Base-by-base conservation (phyloP, 2,797 vertebrate species). In the Poeciliopsis gracilis region DNA sequence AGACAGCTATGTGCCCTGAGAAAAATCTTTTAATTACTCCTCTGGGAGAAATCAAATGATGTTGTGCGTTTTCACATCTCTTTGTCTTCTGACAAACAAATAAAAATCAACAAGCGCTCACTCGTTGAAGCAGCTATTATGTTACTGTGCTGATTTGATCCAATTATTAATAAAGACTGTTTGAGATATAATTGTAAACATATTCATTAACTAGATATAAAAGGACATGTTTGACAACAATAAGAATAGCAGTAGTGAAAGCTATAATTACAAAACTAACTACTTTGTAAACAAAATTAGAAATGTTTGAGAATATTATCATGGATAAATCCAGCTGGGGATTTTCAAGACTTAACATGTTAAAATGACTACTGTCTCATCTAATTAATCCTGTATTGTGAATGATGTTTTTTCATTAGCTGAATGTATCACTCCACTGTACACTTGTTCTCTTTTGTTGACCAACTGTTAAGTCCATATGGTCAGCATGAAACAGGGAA, bases 1-100 rank as follows among this genome's bases (percentile, higher is more conserved):
- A 38, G 84, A 91, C 81, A 86, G 72, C 75, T 82, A 88, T 89
- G 85, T 75, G 85, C 73, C 76, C 57, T 47, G 9, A 61, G 83
- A 80, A 79, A 81, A 77, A 84, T 61, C 79, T 73, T 82, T 83
- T 73, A 81, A 74, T 84, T 43, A 76, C 72, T 83, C 91, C 82
- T 53, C 2, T 23, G 72, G 84, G 87, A 75, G 46, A 77, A 78
- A 72, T 79, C 71, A 41, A 63, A 66, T 38, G 69, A 59, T 51
- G 41, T 10, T 69, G 25, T 53, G n/a, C 63, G 47, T 72, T 82
- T 84, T 86, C 36, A 59, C 70, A 63, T 80, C 77, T 70, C 67
- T 72, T 38, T 38, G 20, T 77, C 76, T 30, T 67, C 38, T 79
- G 55, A 79, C 82, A 86, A 74, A 81, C 53, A 72, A 78, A 85